phyloP scores from a whole-genome alignment of 2,797 vertebrate genomes.

The Cirrhinus mrigala region DNA sequence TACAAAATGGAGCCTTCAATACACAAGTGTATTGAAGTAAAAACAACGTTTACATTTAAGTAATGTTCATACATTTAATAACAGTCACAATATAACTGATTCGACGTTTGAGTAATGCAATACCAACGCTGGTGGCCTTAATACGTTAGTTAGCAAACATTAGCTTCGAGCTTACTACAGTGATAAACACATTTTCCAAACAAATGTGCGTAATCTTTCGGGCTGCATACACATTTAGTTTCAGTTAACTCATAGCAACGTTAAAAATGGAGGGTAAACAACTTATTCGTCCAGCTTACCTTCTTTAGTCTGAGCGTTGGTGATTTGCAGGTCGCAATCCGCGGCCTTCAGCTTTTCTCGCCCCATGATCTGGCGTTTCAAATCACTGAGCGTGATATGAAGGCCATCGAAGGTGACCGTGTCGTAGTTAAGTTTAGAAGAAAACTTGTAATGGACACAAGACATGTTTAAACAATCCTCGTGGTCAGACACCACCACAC shows the following conservation, averaged over 20 bases:
- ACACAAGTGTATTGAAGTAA: neutral
- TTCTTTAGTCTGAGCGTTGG: slow-evolving; percentile 95
- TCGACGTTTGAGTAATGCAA: neutral
- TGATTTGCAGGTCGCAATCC: slow-evolving; percentile 96
- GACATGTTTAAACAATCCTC: slow-evolving; percentile 80
- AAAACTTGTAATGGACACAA: slow-evolving; percentile 98
- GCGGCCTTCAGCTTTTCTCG: slow-evolving; percentile 92
- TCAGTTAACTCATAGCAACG: neutral
- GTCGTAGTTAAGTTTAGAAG: slow-evolving; percentile 95
- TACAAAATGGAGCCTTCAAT: neutral
- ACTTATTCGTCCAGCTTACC: slow-evolving; percentile 75
- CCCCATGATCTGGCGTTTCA: slow-evolving; percentile 96
- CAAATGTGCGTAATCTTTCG: fast-evolving
- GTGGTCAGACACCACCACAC: slow-evolving; percentile 42
- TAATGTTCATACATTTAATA: neutral
- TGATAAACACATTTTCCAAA: neutral
- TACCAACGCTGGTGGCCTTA: too few species aligned
- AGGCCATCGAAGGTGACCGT: slow-evolving; percentile 94
- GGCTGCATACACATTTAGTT: neutral
- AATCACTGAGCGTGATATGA: slow-evolving; percentile 90
- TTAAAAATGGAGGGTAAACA: fast-evolving
- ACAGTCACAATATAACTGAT: too few species aligned
- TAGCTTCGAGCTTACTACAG: neutral
- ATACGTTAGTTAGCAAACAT: neutral
- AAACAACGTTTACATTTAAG: neutral